Evolutionary conservation across 2,888 invertebrate species (phyloP).

Genomic region (Kryphioiulus occultus): DNA sequence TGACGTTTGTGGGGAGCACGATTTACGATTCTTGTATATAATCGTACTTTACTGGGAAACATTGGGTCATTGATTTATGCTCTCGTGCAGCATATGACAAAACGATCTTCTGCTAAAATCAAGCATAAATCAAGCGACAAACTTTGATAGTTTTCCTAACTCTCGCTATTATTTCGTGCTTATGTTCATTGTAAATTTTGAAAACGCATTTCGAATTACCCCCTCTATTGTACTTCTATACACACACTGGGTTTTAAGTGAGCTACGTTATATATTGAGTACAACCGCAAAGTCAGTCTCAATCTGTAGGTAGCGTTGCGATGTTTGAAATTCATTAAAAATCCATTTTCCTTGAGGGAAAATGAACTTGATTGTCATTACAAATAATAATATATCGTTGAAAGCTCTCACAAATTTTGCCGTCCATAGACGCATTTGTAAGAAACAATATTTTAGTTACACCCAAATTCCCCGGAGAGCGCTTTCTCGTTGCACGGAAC

Average conservation of each 20-base stretch:
- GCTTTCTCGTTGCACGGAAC: not conserved
- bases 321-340: slow-evolving; percentile 35
- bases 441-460: slow-evolving; percentile 40
- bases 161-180: not conserved
- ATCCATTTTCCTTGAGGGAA: slow-evolving; percentile 40
- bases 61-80: not conserved
- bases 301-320: not conserved
- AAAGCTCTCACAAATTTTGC: not conserved
- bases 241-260: not conserved
- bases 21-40: not conserved
- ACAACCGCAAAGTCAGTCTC: not conserved
- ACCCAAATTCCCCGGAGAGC: slow-evolving; percentile 32
- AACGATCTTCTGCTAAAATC: not conserved
- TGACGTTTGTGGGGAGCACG: not conserved
- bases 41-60: not conserved
- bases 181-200: not conserved
- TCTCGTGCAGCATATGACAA: not conserved
- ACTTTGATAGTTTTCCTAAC: not conserved
- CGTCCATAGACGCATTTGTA: not conserved
- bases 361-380: slow-evolving; percentile 28
- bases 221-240: not conserved
- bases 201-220: not conserved
- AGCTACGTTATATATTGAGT: not conserved
- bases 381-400: slow-evolving; percentile 38
- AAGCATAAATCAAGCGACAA: not conserved